A percentile compares a stretch with the other conserved stretches of the same genome.
phyloP scores from a whole-genome alignment of 1,140 invertebrate species.

The Choristoneura fumiferana region DNA sequence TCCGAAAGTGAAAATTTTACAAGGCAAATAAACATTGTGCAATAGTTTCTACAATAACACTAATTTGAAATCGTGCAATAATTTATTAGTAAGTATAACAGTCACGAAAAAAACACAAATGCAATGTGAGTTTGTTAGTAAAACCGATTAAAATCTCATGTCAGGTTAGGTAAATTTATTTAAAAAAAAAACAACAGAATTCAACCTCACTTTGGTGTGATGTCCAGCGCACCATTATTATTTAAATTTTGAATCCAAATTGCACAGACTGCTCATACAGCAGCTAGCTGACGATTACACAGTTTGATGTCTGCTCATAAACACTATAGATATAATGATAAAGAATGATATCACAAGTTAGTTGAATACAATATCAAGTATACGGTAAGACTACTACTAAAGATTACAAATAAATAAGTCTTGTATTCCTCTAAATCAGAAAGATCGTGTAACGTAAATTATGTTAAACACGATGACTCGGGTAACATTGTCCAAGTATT shows the following conservation, averaged over 20 bases:
- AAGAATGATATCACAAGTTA: conserved; percentile 62
- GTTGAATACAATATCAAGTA: conserved; percentile 42
- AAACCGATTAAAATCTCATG: background rate
- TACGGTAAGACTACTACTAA: conserved; percentile 14
- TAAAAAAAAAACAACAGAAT: background rate
- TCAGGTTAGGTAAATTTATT: background rate
- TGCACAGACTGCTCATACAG: conserved; percentile 25
- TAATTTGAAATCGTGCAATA: background rate
- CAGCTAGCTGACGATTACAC: conserved; percentile 50
- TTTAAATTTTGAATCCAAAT: background rate
- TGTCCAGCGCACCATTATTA: conserved; percentile 54
- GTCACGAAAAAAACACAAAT: conserved; percentile 2
- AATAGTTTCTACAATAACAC: background rate
- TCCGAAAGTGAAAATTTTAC: too few species aligned
- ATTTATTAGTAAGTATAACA: background rate
- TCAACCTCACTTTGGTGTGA: conserved; percentile 49
- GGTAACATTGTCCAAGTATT: too few species aligned
- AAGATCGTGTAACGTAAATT: conserved; percentile 1
- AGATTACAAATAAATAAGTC: background rate
- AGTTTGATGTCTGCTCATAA: conserved; percentile 50
- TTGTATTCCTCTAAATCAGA: background rate
- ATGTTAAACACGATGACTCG: background rate
- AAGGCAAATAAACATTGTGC: too few species aligned
- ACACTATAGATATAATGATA: conserved; percentile 69
- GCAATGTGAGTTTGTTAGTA: background rate